Percentiles rank a stretch among this genome's conserved stretches.
Conservation (phyloP, 2,888 invertebrate species). For the Ennomos fuscantarius region DNA sequence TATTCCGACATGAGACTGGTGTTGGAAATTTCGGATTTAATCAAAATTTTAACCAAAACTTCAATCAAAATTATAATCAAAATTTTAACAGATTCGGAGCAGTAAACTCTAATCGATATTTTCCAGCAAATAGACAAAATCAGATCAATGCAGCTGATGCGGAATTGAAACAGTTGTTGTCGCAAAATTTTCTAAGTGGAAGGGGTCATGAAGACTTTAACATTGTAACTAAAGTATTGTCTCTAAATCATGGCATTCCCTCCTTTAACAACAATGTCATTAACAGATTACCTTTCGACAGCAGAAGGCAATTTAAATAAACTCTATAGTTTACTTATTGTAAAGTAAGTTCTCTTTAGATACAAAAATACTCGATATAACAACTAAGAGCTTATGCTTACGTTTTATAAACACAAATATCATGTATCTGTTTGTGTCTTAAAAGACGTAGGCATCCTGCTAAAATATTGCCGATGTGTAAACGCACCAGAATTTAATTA, state of each 20-base stretch:
- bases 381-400: background rate
- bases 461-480: constrained; percentile 9
- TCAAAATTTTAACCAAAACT: constrained; percentile 36
- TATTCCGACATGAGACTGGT: constrained; percentile 84
- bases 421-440: too few relatives aligned
- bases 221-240: constrained; percentile 92
- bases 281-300: constrained; percentile 75
- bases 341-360: constrained; percentile 23
- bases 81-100: constrained; percentile 56
- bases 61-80: constrained; percentile 56
- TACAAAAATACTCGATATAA: constrained; percentile 14
- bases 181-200: constrained; percentile 87
- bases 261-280: constrained; percentile 68
- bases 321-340: constrained; percentile 19
- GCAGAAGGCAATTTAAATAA: constrained; percentile 62
- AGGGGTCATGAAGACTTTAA: constrained; percentile 90
- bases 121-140: constrained; percentile 66
- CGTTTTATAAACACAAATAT: constrained; percentile 4
- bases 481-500: constrained; percentile 15
- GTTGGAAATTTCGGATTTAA: constrained; percentile 88
- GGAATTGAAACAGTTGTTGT: constrained; percentile 87
- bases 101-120: constrained; percentile 62
- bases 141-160: constrained; percentile 69
- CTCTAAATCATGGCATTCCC: constrained; percentile 90
- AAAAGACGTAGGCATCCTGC: background rate